A percentile compares a stretch with the other conserved stretches of the same genome.
Evolutionary conservation across 1,140 invertebrate genomes (phyloP).

Genomic region (Calliopsis andreniformis): DNA sequence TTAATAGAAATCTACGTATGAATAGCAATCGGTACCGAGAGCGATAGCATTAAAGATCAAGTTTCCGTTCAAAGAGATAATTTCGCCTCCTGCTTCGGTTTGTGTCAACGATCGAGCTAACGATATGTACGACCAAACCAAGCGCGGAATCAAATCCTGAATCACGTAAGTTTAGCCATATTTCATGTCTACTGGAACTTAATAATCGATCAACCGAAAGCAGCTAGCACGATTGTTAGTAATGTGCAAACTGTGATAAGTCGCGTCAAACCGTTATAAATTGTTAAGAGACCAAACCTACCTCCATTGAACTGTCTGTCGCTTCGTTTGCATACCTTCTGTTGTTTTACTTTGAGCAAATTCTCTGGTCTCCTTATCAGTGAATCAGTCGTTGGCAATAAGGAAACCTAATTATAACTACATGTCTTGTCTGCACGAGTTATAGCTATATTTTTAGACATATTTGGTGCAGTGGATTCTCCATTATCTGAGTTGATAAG

Average conservation of each 20-base stretch:
- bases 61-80: conserved; percentile 26
- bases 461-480: no score
- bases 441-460: no score
- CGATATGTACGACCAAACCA: conserved; percentile 35
- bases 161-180: conserved; percentile 41
- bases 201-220: conserved; percentile 33
- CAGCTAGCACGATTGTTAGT: conserved; percentile 14
- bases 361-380: not conserved
- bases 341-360: not conserved
- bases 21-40: conserved; percentile 11
- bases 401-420: no score
- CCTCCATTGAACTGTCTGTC: conserved; percentile 9
- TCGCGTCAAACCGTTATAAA: conserved; percentile 30
- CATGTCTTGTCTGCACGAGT: no score
- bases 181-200: conserved; percentile 45
- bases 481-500: no score
- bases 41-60: conserved; percentile 14
- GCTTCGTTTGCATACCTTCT: conserved; percentile 12
- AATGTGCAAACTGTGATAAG: conserved; percentile 27
- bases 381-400: not conserved
- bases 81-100: conserved; percentile 3
- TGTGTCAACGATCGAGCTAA: conserved; percentile 10
- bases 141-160: conserved; percentile 19
- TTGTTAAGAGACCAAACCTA: conserved; percentile 13
- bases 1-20: not conserved